These are phyloP conservation scores for Rhagophthalmus giganteus DNA, from an alignment of 2,888 invertebrate species.

Conservation along the genomic window DNA sequence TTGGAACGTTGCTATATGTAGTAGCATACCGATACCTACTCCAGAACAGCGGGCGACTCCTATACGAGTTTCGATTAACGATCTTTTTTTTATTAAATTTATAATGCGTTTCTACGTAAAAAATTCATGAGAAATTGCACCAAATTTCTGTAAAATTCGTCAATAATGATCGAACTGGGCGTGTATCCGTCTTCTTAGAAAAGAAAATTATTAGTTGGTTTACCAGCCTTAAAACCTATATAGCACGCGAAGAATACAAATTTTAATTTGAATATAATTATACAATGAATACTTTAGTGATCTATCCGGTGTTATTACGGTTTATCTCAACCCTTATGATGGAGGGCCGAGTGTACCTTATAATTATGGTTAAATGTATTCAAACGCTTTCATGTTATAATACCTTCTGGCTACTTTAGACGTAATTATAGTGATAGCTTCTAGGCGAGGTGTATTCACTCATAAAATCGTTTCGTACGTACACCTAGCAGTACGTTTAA, in stretches of 20 bases:
- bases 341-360: constrained; percentile 31
- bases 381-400: constrained; percentile 31
- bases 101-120: no score
- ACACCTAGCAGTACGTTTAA: constrained; percentile 21
- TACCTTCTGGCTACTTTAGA: constrained; percentile 33
- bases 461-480: constrained; percentile 20
- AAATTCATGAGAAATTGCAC: no score
- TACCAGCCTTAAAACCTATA: constrained; percentile 10
- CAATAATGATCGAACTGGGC: no score
- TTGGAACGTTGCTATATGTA: constrained; percentile 4
- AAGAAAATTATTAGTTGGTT: constrained; percentile 15
- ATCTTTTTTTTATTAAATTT: no score
- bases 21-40: no score
- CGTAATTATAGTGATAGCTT: constrained; percentile 35
- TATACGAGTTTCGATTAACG: no score
- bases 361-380: constrained; percentile 34
- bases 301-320: constrained; percentile 32
- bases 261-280: constrained; percentile 21
- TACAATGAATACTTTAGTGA: constrained; percentile 21
- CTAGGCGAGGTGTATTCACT: constrained; percentile 22
- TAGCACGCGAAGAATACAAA: constrained; percentile 21
- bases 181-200: no score
- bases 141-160: no score
- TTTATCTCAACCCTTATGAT: constrained; percentile 34
- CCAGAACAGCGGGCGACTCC: no score